These are phyloP conservation scores for Cephus cinctus DNA, from an alignment of 1,140 invertebrate species.

Conservation along the genomic window DNA sequence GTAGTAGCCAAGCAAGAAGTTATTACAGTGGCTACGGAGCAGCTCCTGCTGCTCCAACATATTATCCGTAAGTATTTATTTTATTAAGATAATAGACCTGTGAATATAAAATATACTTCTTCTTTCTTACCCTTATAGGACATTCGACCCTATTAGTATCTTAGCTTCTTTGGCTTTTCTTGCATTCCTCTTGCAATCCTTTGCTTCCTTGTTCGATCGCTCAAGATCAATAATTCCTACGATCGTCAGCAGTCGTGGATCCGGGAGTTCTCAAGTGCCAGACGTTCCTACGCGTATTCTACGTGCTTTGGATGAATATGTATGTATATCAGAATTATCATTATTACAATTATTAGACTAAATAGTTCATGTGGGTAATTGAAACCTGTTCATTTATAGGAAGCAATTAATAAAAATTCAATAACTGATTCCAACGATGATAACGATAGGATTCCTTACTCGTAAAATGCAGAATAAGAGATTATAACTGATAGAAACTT, in stretches of 20 bases:
- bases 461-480: neutral
- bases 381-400: neutral
- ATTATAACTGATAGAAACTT: neutral
- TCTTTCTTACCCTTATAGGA: constrained; percentile 27
- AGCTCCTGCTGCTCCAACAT: constrained; percentile 28
- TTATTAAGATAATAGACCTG: neutral
- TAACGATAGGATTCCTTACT: too few relatives aligned
- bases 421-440: too few relatives aligned
- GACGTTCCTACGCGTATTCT: constrained; percentile 35
- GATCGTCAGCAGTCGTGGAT: constrained; percentile 38
- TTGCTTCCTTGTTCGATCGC: constrained; percentile 48
- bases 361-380: neutral
- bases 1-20: constrained; percentile 29
- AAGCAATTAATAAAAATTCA: too few relatives aligned
- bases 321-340: too few relatives aligned
- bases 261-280: constrained; percentile 13
- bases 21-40: constrained; percentile 33
- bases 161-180: constrained; percentile 53
- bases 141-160: constrained; percentile 51
- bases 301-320: constrained; percentile 43
- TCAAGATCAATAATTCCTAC: constrained; percentile 45
- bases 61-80: constrained; percentile 37
- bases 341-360: too few relatives aligned
- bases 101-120: constrained; percentile 9
- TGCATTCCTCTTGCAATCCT: constrained; percentile 51